Evolutionary conservation across 1,140 invertebrate genomes (phyloP).

Genomic region (Tetragonula clypearis): DNA sequence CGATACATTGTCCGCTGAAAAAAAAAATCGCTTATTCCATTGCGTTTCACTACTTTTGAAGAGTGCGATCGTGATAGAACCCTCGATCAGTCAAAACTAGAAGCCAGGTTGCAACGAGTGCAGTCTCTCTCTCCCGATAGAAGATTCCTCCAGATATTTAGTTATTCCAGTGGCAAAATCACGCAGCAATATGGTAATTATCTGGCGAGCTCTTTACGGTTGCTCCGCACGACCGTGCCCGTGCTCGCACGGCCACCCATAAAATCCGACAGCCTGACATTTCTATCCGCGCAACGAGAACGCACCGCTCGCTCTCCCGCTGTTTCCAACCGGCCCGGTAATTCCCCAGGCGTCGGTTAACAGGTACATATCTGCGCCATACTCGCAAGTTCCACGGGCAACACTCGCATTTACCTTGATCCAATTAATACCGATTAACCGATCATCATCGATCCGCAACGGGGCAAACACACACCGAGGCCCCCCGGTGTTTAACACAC

Average conservation of each 20-base stretch:
- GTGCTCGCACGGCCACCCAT: too few relatives aligned
- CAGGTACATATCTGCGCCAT: background rate
- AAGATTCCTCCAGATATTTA: background rate
- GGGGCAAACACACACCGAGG: slow-evolving; percentile 18
- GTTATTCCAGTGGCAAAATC: background rate
- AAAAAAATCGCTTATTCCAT: too few relatives aligned
- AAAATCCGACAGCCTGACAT: slow-evolving; percentile 2
- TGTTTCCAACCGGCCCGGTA: background rate
- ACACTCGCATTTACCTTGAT: slow-evolving; percentile 41
- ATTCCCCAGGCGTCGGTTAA: slow-evolving; percentile 6
- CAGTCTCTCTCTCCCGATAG: too few relatives aligned
- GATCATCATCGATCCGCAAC: slow-evolving; percentile 25
- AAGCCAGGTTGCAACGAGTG: background rate
- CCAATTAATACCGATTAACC: slow-evolving; percentile 50
- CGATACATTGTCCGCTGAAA: too few relatives aligned
- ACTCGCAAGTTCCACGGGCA: background rate
- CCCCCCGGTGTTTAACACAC: background rate
- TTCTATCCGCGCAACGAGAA: background rate
- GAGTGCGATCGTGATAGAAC: too few relatives aligned
- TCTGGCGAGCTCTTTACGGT: background rate
- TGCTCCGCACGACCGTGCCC: background rate
- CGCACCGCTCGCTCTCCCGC: background rate
- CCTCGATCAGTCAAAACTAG: background rate
- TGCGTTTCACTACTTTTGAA: too few relatives aligned
- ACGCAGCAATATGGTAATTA: background rate